Evolutionary conservation across 2,888 invertebrate species (phyloP).

Genomic region (Melinopterus prodromus): DNA sequence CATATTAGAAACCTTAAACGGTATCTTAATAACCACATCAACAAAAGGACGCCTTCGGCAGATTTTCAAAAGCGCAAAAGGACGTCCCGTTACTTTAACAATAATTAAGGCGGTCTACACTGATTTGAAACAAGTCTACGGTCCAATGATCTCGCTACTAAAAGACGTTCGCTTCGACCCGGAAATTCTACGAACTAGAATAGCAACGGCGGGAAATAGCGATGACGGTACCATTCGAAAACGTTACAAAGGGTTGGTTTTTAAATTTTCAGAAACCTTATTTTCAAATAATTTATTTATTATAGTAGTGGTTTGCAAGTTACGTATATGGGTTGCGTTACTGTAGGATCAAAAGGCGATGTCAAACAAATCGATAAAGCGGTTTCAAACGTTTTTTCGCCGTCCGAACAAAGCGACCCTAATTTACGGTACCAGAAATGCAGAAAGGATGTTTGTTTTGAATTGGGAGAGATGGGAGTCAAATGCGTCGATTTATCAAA

Average conservation of each 20-base stretch:
- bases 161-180: slow-evolving; percentile 52
- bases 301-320: slow-evolving; percentile 59
- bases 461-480: slow-evolving; percentile 65
- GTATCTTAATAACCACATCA: slow-evolving; percentile 60
- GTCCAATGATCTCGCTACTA: slow-evolving; percentile 59
- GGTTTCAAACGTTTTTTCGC: slow-evolving; percentile 54
- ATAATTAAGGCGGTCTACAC: slow-evolving; percentile 65
- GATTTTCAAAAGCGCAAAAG: slow-evolving; percentile 61
- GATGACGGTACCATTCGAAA: neutral
- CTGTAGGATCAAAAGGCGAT: slow-evolving; percentile 62
- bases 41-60: slow-evolving; percentile 62
- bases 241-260: slow-evolving; percentile 22
- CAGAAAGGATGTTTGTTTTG: slow-evolving; percentile 59
- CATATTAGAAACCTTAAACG: slow-evolving; percentile 70
- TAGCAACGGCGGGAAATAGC: neutral
- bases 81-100: slow-evolving; percentile 61
- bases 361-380: slow-evolving; percentile 64
- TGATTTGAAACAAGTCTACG: slow-evolving; percentile 56
- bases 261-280: neutral
- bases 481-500: slow-evolving; percentile 58
- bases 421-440: slow-evolving; percentile 38
- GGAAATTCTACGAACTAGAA: slow-evolving; percentile 36
- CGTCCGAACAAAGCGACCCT: slow-evolving; percentile 45
- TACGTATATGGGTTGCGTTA: slow-evolving; percentile 62
- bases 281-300: neutral